phyloP scores from a whole-genome alignment of 1,140 invertebrate species.

The Pseudomyrmex concolor region DNA sequence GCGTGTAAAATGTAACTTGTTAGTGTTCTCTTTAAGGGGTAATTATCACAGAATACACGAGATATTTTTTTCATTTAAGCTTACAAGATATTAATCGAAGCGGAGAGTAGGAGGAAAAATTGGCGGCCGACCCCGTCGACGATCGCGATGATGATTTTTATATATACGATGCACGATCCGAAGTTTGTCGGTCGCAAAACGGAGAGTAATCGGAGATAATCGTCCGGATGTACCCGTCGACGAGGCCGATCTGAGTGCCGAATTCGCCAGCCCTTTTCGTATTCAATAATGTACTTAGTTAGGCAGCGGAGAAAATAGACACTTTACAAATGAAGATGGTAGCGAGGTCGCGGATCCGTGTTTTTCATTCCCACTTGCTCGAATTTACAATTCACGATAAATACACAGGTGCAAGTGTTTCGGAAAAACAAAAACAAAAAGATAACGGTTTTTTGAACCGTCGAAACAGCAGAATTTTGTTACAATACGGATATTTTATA shows the following conservation, averaged over 20 bases:
- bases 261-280: conserved; percentile 63
- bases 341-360: conserved; percentile 73
- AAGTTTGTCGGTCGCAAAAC: background rate
- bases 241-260: conserved; percentile 59
- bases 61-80: conserved; percentile 81
- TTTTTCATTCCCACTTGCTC: conserved; percentile 30
- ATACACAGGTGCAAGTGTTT: conserved; percentile 27
- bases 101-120: conserved; percentile 81
- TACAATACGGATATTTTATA: too few relatives aligned
- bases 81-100: conserved; percentile 83
- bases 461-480: background rate
- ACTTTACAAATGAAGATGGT: conserved; percentile 77
- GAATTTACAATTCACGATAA: background rate
- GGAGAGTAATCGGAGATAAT: background rate
- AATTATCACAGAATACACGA: conserved; percentile 85
- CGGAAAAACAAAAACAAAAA: background rate
- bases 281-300: conserved; percentile 71
- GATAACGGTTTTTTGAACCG: background rate
- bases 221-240: conserved; percentile 54
- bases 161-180: background rate
- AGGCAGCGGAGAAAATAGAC: conserved; percentile 79
- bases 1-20: conserved; percentile 57
- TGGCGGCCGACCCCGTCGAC: conserved; percentile 66
- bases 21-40: conserved; percentile 77
- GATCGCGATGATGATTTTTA: conserved; percentile 19